Conservation (phyloP, 2,113 vertebrate species). For the Prionailurus viverrinus region DNA sequence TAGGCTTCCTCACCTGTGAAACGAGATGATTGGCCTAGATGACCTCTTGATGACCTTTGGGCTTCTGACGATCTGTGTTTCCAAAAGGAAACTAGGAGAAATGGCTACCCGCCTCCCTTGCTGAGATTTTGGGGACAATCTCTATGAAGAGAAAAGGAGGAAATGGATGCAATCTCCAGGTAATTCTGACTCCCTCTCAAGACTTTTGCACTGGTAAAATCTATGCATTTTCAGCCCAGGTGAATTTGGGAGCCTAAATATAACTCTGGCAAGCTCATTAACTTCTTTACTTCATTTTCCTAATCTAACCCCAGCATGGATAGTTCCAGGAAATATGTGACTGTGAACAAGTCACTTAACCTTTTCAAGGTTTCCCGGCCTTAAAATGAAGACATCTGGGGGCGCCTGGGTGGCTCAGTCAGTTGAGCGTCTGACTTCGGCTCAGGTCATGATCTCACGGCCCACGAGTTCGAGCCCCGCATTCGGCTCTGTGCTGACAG, state of each 20-base stretch:
- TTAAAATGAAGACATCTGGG: not conserved
- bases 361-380: not conserved
- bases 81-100: not conserved
- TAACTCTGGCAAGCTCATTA: not conserved
- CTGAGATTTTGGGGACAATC: not conserved
- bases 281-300: not conserved
- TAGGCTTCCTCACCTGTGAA: not conserved
- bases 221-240: not conserved
- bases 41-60: not conserved
- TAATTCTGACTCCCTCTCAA: not conserved
- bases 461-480: no score
- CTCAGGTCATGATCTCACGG: no score
- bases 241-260: not conserved
- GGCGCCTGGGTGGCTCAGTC: no score
- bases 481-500: no score
- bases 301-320: not conserved
- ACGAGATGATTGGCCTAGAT: not conserved
- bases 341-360: not conserved
- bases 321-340: constrained; percentile 4
- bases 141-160: not conserved
- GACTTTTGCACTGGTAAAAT: not conserved
- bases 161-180: not conserved
- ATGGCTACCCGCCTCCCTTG: not conserved
- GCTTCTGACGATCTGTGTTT: not conserved
- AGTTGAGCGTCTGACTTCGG: no score